Percentiles rank a stretch among this genome's conserved stretches.
Evolutionary conservation across 1,140 invertebrate genomes (phyloP).

Genomic region (Contarinia nasturtii): DNA sequence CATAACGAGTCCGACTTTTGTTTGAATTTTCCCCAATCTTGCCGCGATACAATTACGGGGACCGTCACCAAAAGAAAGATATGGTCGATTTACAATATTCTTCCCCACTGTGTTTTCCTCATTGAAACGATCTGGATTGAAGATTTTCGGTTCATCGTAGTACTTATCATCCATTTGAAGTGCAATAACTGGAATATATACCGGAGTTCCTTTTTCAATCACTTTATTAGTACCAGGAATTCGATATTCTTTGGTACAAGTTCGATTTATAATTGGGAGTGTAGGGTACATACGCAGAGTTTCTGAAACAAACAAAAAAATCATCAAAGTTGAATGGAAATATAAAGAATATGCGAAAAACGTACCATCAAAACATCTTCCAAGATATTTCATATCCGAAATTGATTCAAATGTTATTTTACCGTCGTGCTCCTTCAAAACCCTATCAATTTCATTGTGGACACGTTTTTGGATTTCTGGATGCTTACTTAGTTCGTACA

Average conservation of each 20-base stretch:
- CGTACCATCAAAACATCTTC: slow-evolving; percentile 25
- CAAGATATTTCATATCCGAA: slow-evolving; percentile 26
- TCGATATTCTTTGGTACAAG: slow-evolving; percentile 23
- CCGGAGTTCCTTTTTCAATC: slow-evolving; percentile 22
- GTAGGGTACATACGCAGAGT: slow-evolving; percentile 15
- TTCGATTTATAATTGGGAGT: background rate
- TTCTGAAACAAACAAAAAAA: slow-evolving; percentile 1
- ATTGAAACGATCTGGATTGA: slow-evolving; percentile 37
- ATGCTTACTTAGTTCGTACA: slow-evolving; percentile 32
- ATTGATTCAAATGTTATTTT: slow-evolving; percentile 28
- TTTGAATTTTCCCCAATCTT: slow-evolving; percentile 20
- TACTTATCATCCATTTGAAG: slow-evolving; percentile 7
- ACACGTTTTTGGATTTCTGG: slow-evolving; percentile 33
- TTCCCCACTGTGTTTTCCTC: slow-evolving; percentile 5
- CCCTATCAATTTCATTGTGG: slow-evolving; percentile 29
- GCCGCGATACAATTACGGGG: slow-evolving; percentile 35
- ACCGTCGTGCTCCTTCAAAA: slow-evolving; percentile 21
- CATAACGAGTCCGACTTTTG: too few species aligned
- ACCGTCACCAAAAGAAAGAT: too few species aligned
- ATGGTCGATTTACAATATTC: too few species aligned
- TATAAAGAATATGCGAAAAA: background rate
- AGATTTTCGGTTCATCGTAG: slow-evolving; percentile 33
- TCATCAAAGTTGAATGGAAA: background rate
- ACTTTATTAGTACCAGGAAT: slow-evolving; percentile 25
- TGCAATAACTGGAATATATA: slow-evolving; percentile 26